Percentiles rank a stretch among this genome's conserved stretches.
phyloP scores from a whole-genome alignment of 2,113 vertebrate species.

The Vulpes ferrilata region DNA sequence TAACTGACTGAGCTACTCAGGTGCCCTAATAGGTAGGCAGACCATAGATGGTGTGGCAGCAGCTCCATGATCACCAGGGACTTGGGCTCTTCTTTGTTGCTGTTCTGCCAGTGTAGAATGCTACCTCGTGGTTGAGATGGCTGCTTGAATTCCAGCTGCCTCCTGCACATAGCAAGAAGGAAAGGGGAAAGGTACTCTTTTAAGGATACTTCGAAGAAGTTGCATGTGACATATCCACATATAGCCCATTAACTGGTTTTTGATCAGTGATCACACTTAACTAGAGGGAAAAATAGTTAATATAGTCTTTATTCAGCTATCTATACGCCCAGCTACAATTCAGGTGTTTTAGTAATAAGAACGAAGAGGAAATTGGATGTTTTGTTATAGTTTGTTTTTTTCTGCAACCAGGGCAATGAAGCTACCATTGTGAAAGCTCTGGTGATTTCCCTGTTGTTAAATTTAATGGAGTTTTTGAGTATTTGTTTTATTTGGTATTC shows the following conservation, averaged over 20 bases:
- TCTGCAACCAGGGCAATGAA: neutral
- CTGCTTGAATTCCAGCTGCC: neutral
- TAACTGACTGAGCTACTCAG: no score
- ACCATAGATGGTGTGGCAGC: neutral
- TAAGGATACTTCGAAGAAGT: neutral
- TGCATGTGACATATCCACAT: neutral
- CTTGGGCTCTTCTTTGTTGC: neutral
- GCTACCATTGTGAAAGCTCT: neutral
- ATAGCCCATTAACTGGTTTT: neutral
- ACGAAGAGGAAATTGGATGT: neutral
- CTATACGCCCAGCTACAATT: neutral
- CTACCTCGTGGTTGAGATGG: neutral
- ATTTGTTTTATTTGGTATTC: neutral
- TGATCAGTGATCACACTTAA: neutral
- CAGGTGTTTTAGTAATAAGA: constrained; percentile 1
- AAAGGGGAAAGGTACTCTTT: neutral
- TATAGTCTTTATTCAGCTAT: neutral
- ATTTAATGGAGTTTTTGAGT: constrained; percentile 15
- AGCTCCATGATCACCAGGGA: neutral
- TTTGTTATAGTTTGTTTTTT: neutral
- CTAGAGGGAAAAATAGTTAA: neutral
- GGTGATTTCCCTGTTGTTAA: neutral
- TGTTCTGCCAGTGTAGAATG: neutral
- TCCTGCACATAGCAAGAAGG: neutral
- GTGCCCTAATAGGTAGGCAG: neutral